Percentiles rank a stretch among this genome's conserved stretches.
Conservation (phyloP, 2,888 invertebrate genomes). For the Syrista parreyssii region DNA sequence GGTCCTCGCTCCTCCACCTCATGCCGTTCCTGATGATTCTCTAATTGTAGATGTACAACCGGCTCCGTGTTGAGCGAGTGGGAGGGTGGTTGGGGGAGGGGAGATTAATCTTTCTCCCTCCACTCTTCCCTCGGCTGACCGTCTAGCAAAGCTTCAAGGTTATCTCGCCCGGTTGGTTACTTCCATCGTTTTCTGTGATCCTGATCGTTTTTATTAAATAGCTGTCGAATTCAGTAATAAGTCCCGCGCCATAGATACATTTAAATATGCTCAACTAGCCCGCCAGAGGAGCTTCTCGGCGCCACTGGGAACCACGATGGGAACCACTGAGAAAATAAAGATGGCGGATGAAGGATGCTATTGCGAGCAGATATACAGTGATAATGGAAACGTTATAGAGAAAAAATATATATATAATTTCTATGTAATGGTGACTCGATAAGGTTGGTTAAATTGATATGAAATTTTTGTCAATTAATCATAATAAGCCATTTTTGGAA, state of each 20-base stretch:
- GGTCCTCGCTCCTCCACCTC: constrained; percentile 3
- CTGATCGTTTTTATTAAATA: constrained; percentile 50
- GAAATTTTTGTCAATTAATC: too few species aligned
- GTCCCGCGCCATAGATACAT: constrained; percentile 36
- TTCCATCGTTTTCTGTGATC: constrained; percentile 16
- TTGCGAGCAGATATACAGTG: too few species aligned
- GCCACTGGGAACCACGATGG: constrained; percentile 9
- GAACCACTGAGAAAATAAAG: neutral
- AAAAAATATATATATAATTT: too few species aligned
- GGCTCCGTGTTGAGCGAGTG: neutral
- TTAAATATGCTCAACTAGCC: constrained; percentile 48
- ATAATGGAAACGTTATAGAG: too few species aligned
- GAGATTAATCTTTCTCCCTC: neutral
- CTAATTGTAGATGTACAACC: constrained; percentile 34
- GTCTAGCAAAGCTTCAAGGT: neutral
- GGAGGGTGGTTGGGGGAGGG: neutral
- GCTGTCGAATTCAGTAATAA: constrained; percentile 43
- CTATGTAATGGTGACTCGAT: too few species aligned
- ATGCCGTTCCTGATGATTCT: constrained; percentile 32
- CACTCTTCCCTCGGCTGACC: too few species aligned
- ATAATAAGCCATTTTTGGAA: too few species aligned
- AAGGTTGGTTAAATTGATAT: too few species aligned
- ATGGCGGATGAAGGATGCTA: too few species aligned
- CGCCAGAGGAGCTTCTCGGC: neutral
- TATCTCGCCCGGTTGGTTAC: neutral